Base-by-base conservation (phyloP, 2,797 vertebrate species). In the Intellagama lesueurii region DNA sequence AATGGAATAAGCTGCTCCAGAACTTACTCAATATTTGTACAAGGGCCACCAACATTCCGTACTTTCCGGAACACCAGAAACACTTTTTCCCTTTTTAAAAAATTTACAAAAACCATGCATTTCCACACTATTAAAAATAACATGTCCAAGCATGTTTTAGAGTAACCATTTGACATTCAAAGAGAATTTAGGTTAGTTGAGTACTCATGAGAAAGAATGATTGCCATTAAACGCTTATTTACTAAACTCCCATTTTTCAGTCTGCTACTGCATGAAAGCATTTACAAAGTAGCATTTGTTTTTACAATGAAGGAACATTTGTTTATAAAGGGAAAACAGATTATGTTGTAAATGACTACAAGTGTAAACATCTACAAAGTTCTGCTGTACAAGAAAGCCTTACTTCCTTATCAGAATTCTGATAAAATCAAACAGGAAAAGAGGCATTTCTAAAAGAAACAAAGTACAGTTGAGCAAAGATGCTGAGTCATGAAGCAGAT, bases 301-400 rank as follows among this genome's bases (percentile, higher is more conserved):
- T 87, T 87, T 89, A 85, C 16, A 82, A 40, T 87, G 44, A 2
- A 83, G 1, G 88, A 86, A 79, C 35, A 92, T 90, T 91, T 91
- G 87, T 92, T 95, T 94, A 95, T 22, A 92, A 11, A 56, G 44
- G 64, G 83, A 92, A 95, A 95, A 93, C 35, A 93, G 92, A 92
- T 91, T 91, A 11, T 40, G 32, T 91, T 87, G 87, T 84, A 92
- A 93, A 90, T 75, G 68, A 22, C 49, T 91, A 68, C 66, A 91
- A 88, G 64, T 84, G 75, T 90, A 94, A 95, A 93, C 77, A 87
- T 78, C 73, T 91, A 92, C 78, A 90, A 79, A 93, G 78, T 22
- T 92, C 87, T 91, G 64, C 76, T 91, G 86, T 24, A 83, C 77
- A 92, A 91, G 81, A 70, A 85, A 81, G 47, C 35, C 70, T 86